Conservation (phyloP, 2,888 invertebrate species). For the Agelastica alni region DNA sequence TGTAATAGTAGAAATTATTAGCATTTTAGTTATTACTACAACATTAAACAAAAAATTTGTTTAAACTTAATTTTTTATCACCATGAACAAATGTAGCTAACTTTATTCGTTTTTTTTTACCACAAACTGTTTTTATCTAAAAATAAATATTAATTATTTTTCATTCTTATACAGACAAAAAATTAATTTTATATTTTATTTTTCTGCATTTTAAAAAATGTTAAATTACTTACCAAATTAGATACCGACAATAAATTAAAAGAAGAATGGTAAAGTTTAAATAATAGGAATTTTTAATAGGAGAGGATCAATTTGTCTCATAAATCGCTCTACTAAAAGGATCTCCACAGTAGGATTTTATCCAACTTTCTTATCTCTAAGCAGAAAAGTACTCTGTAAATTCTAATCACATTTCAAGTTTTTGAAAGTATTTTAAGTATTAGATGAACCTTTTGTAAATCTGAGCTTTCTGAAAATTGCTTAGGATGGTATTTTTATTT, state of each 20-base stretch:
- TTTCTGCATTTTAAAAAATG: too few species aligned
- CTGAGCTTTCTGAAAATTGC: neutral
- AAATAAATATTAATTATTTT: too few species aligned
- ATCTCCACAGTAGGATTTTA: neutral
- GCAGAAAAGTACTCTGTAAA: slow-evolving; percentile 8
- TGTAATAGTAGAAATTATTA: too few species aligned
- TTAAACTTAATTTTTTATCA: too few species aligned
- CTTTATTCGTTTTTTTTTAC: too few species aligned
- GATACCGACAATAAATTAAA: neutral
- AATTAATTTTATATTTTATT: too few species aligned
- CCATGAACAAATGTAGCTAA: too few species aligned
- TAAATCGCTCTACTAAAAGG: neutral
- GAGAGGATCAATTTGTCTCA: neutral
- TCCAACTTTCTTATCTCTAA: slow-evolving; percentile 9
- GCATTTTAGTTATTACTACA: too few species aligned
- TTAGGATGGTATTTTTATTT: neutral
- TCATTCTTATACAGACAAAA: too few species aligned
- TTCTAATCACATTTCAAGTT: slow-evolving; percentile 15
- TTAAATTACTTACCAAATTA: neutral
- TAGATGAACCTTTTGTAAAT: slow-evolving; percentile 5
- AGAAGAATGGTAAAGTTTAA: neutral
- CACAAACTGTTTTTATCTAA: too few species aligned
- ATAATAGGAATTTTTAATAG: neutral
- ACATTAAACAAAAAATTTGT: too few species aligned
- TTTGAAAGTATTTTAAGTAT: slow-evolving; percentile 7